These are phyloP conservation scores for Crossaster papposus DNA, from an alignment of 53 echinoderm and acorn worm species.

Conservation along the genomic window DNA sequence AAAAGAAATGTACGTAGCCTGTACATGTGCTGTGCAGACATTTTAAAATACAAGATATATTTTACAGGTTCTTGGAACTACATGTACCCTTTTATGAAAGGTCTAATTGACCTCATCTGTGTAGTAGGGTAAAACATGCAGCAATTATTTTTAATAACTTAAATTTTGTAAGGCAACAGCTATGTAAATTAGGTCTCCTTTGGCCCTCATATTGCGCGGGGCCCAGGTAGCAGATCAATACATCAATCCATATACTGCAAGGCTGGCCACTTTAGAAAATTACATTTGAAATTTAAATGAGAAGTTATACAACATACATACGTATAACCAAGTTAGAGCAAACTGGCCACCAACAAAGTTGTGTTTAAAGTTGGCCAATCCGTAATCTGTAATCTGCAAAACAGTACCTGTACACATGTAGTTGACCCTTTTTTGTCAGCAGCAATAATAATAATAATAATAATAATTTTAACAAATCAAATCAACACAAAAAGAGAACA, in stretches of 20 bases:
- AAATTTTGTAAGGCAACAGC: too few relatives aligned
- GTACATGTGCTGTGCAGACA: too few relatives aligned
- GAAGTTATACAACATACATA: not conserved
- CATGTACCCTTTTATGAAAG: too few relatives aligned
- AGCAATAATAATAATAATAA: not conserved
- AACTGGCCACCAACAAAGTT: not conserved
- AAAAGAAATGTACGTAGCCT: too few relatives aligned
- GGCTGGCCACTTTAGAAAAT: conserved; percentile 23
- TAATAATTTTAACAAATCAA: too few relatives aligned
- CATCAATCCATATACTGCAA: not conserved
- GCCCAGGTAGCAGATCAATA: conserved; percentile 7
- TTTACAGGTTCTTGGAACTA: too few relatives aligned
- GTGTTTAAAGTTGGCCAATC: not conserved
- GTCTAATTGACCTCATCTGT: too few relatives aligned
- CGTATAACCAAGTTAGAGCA: not conserved
- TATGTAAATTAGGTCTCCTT: not conserved
- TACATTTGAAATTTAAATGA: conserved; percentile 57
- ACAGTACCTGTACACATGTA: not conserved
- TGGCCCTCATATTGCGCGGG: not conserved
- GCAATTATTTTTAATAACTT: too few relatives aligned
- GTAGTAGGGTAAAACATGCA: too few relatives aligned
- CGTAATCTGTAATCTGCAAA: not conserved
- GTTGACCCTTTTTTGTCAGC: not conserved
- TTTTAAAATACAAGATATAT: too few relatives aligned
- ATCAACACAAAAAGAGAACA: too few relatives aligned